These are phyloP conservation scores for Phaethon lepturus DNA, from an alignment of 2,113 vertebrate genomes.

Conservation along the genomic window DNA sequence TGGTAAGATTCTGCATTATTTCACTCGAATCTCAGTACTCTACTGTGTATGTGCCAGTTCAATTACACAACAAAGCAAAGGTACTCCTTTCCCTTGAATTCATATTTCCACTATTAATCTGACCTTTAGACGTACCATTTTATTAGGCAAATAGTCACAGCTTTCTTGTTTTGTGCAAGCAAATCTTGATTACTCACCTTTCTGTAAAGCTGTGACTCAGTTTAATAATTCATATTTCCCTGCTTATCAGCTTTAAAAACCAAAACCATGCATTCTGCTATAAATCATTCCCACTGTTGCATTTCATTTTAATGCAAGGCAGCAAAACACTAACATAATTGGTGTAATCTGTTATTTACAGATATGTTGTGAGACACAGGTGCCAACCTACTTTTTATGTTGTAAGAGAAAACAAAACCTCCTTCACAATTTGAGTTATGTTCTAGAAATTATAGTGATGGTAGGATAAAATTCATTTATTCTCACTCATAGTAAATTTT, in stretches of 20 bases:
- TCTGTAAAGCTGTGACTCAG: neutral
- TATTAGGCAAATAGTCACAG: constrained; percentile 59
- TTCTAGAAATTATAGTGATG: neutral
- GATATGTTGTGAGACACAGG: constrained; percentile 32
- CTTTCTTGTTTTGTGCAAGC: constrained; percentile 60
- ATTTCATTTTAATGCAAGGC: constrained; percentile 67
- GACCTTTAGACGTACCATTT: constrained; percentile 68
- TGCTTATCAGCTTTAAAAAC: constrained; percentile 69
- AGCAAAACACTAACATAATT: constrained; percentile 66
- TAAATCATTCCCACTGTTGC: constrained; percentile 62
- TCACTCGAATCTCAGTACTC: neutral
- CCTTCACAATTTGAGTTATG: constrained; percentile 20
- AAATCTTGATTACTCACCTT: constrained; percentile 60
- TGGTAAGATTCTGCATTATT: neutral
- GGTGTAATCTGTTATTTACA: constrained; percentile 74
- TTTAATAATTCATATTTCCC: constrained; percentile 73
- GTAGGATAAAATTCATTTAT: neutral
- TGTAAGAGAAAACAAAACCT: constrained; percentile 9
- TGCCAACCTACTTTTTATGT: constrained; percentile 51
- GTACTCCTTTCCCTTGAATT: constrained; percentile 6
- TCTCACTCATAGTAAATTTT: neutral
- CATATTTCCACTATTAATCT: constrained; percentile 42
- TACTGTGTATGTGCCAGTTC: neutral
- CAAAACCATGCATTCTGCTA: constrained; percentile 32
- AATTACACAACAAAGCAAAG: constrained; percentile 20